Percentiles rank a stretch among this genome's conserved stretches.
These are phyloP conservation scores for Drosophila birchii DNA, from an alignment of 2,888 invertebrate species.

Conservation along the genomic window DNA sequence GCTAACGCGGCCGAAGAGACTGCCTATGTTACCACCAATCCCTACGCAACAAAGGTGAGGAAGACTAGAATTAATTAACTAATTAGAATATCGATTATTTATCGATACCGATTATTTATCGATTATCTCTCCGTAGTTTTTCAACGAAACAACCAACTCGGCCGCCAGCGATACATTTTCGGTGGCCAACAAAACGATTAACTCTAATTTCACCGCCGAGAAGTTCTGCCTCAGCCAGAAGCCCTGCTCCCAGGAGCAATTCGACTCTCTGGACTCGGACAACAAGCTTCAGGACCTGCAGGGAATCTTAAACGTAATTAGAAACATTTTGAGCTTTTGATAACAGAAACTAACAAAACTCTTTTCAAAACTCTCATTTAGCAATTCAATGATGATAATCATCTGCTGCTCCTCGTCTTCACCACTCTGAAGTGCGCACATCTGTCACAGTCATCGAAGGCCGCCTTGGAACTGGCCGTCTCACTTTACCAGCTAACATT, in stretches of 20 bases:
- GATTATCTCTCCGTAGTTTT: conserved; percentile 55
- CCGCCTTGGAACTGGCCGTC: conserved; percentile 81
- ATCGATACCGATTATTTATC: neutral
- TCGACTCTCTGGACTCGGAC: conserved; percentile 76
- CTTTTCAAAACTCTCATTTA: conserved; percentile 31
- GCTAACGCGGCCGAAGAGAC: conserved; percentile 64
- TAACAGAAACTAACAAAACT: neutral
- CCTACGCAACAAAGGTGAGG: conserved; percentile 59
- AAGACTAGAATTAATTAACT: neutral
- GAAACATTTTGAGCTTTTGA: neutral
- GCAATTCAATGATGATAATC: conserved; percentile 81
- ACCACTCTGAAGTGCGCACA: conserved; percentile 84
- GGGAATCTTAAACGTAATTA: conserved; percentile 77
- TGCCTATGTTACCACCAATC: conserved; percentile 68
- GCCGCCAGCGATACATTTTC: conserved; percentile 56
- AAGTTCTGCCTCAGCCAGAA: conserved; percentile 80
- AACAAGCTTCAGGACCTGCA: conserved; percentile 81
- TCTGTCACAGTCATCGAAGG: conserved; percentile 76
- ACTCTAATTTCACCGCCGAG: conserved; percentile 60
- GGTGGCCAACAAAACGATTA: conserved; percentile 22
- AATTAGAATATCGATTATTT: neutral
- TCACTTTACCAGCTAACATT: conserved; percentile 81
- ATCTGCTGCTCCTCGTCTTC: conserved; percentile 82
- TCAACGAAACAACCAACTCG: conserved; percentile 65
- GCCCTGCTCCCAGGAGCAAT: conserved; percentile 81